These are phyloP conservation scores for Amphipyra tragopoginis DNA, from an alignment of 2,888 invertebrate species.

Conservation along the genomic window DNA sequence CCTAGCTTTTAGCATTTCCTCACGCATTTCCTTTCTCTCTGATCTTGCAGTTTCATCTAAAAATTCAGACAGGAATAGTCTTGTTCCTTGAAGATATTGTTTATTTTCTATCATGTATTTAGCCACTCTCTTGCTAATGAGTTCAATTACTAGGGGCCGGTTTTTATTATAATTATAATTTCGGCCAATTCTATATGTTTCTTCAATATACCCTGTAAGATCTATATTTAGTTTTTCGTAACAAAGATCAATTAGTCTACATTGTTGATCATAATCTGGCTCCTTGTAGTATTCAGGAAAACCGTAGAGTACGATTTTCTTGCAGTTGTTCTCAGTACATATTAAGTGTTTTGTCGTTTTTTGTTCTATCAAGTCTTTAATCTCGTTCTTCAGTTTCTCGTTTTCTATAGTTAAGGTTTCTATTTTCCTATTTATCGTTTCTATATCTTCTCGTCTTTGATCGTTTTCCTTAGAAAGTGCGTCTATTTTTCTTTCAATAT, in stretches of 20 bases:
- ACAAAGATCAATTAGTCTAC: neutral
- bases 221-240: neutral
- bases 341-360: neutral
- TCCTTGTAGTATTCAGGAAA: too few relatives aligned
- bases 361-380: neutral
- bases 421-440: neutral
- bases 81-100: neutral
- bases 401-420: neutral
- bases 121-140: conserved; percentile 5
- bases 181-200: neutral
- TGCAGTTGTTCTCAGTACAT: conserved; percentile 1
- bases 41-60: neutral
- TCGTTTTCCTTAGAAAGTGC: neutral
- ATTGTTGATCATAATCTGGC: too few relatives aligned
- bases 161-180: neutral
- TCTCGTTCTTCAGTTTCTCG: conserved; percentile 4
- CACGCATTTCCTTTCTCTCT: neutral
- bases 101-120: conserved; percentile 1
- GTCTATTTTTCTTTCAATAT: conserved; percentile 2
- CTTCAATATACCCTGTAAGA: neutral
- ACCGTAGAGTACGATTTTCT: too few relatives aligned
- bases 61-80: neutral
- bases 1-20: neutral
- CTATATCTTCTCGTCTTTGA: conserved; percentile 1
- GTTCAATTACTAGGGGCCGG: conserved; percentile 3